Evolutionary conservation across 2,797 vertebrate species (phyloP), one percentile per base, ranked within the genome.

Genomic region (Galaxias olidus): DNA sequence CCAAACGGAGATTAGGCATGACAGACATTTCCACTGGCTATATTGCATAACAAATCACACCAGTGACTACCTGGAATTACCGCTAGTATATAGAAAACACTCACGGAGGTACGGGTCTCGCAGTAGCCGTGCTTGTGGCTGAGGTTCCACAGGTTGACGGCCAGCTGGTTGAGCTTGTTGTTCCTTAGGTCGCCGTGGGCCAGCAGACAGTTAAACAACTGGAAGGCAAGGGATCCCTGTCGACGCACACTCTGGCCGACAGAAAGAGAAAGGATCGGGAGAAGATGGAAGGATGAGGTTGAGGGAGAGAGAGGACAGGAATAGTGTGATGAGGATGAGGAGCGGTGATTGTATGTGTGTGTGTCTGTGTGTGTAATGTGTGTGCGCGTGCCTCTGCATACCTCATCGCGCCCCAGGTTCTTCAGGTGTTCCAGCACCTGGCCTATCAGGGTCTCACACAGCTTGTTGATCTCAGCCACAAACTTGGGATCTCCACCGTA

Each of bases 401-500:
- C 97, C 93, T 99, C 97, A 0, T 98, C 96, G 65, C 93, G 94
- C 6, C 94, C 93, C 43, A 99, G 93, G 2, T 65, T 76, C 85
- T 97, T 98, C 78, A 99, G 91, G 20, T 98, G 95, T 75, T 98
- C 97, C 82, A 99, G 88, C 80, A 99, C 93, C 83, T 98, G 96
- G 45, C 92, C 92, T 4, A 98, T 94, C 80, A 98, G 89, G 0
- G 94, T 97, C 88, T 99, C 98, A 10, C 95, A 96, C 56, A 99
- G 84, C 74, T 95, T 96, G 87, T 92, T 96, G 79, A 96, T 94
- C 87, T 99, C 98, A 0, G 93, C 86, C 56, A 99, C 80, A 69
- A 99, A 99, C 87, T 98, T 99, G 63, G 93, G 88, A 85, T 99
- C 98, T 72, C 96, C 96, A 5, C 97, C 98, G 0, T 99, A 99